Conservation (phyloP, 1,140 invertebrate genomes). For the Hypsibius dujardini region DNA sequence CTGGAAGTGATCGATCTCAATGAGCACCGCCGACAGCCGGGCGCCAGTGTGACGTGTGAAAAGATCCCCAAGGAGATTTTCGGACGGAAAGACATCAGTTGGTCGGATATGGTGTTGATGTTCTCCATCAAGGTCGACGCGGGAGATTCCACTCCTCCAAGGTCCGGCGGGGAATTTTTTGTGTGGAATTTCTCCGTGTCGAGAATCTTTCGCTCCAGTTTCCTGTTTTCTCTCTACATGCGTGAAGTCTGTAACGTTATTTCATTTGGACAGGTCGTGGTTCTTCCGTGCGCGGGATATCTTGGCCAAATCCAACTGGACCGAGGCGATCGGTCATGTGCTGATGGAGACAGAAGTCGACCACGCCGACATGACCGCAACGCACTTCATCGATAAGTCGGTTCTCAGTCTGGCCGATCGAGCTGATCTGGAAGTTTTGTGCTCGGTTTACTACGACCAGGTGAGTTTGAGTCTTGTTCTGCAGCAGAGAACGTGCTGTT, state of each 20-base stretch:
- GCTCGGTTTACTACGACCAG: neutral
- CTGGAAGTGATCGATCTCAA: slow-evolving; percentile 5
- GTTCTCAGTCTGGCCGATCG: neutral
- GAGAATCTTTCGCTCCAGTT: neutral
- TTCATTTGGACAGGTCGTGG: neutral
- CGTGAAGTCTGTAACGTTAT: neutral
- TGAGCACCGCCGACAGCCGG: neutral
- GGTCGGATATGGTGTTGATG: neutral
- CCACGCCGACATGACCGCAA: neutral
- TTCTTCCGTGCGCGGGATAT: neutral
- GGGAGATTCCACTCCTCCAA: neutral
- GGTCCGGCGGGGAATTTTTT: neutral
- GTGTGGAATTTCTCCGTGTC: neutral
- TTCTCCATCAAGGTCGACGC: neutral
- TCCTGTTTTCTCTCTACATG: neutral
- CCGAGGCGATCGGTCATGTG: neutral
- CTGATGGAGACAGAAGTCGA: neutral
- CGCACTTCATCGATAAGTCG: neutral
- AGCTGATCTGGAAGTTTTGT: neutral
- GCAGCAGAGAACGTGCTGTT: neutral
- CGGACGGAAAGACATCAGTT: no score
- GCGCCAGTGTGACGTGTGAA: neutral
- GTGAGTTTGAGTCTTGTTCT: neutral
- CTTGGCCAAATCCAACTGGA: neutral
- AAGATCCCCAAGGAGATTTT: no score